Evolutionary conservation across 2,888 invertebrate genomes (phyloP), one percentile per base, ranked within the genome.

Genomic region (Leucozona laternaria): DNA sequence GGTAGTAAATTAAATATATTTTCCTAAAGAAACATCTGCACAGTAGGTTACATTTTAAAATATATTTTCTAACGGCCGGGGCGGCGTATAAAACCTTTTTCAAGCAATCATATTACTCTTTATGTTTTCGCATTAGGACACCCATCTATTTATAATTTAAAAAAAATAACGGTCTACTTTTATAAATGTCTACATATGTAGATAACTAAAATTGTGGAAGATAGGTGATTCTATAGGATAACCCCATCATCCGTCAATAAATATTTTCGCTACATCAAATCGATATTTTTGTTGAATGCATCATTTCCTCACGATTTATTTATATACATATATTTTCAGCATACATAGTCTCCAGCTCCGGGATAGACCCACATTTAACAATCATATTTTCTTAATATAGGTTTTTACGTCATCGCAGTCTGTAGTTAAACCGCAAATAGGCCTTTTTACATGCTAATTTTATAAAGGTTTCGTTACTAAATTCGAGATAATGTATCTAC

Each of bases 321-420:
- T 17, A 64, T 71, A 72, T 17, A 64, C 66, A 72, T 66, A 70
- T 77, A 70, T 58, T n/a, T 50, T 40, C 25, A n/a, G 11, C 40
- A 37, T 31, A 22, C 31, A 13, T 22, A 17, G 17, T 11, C 64
- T 50, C 6, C 15, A 34, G n/a, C 31, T 60, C 57, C 40, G 45
- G 48, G 31, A 31, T 20, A 40, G 43, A 20, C 15, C 34, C 40
- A 15, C 17, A 64, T 37, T 40, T 58, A 11, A 28, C 10, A 34
- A 57, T 31, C 31, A 37, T 20, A 31, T 13, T 2, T 40, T 28
- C 45, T 17, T 68, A 50, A 66, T 50, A 58, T n/a, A 48, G 53
- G n/a, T 17, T 28, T 80, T 64, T 77, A 25, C 81, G 77, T 77
- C 81, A 82, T 45, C 37, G 34, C 28, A 53, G 34, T 72, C 48